Evolutionary conservation across 2,797 vertebrate genomes (phyloP), one percentile per base, ranked within the genome.

Genomic region (Halcyon smyrnensis): DNA sequence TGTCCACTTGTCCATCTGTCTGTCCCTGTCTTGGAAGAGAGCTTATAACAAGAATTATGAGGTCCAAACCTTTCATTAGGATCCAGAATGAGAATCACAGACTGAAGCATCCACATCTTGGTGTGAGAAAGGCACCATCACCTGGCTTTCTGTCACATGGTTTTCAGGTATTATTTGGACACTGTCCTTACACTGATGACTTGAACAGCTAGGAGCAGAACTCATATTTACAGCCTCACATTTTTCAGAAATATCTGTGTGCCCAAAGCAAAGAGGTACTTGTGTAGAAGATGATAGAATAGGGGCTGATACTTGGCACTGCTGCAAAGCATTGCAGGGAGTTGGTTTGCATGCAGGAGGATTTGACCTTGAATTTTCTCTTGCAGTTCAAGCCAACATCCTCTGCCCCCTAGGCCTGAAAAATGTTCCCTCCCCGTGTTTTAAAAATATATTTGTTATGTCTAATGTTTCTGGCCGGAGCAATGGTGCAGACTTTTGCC

Each of bases 401-500:
- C 32, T 84, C 76, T 94, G 89, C 50, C 76, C 87, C 50, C 54
- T 65, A 92, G 68, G 84, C 78, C 54, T 95, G 75, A 89, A 95
- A 94, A 95, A 89, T 69, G 28, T 95, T 83, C 81, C 86, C 84
- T n/a, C 54, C 16, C 28, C 54, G 80, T 81, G 77, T 60, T 97
- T 96, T 92, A 95, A 95, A 97, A 95, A 95, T 93, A 80, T 37
- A 87, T 95, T 95, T 96, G 93, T 97, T 96, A 27, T 94, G 94
- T 97, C 90, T 94, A 94, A 93, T 51, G 18, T 89, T 84, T 90
- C 92, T 95, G 94, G 90, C 84, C 56, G 14, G 68, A 87, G 68
- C 60, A 68, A 54, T 54, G 79, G 60, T 75, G 45, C 87, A 87
- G 84, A 85, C 41, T 95, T 51, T 39, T 80, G 73, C 90, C 84